Base-by-base conservation (phyloP, 2,797 vertebrate genomes). In the Amblyopsis hoosieri region DNA sequence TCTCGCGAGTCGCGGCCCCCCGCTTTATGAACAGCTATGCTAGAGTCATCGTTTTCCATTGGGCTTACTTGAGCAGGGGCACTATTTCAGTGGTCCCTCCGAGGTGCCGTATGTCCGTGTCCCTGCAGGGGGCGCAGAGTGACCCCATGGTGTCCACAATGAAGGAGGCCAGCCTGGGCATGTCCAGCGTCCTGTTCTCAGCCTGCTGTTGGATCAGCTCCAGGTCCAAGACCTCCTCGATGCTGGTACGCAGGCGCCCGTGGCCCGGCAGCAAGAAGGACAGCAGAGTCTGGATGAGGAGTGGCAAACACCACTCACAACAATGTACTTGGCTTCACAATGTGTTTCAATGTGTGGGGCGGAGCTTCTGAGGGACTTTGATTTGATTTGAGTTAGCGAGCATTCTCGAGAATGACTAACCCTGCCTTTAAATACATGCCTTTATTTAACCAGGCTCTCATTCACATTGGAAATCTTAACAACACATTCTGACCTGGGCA, bases 191-290 rank as follows among this genome's bases (percentile, higher is more conserved):
- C 15, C 93, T 85, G 0, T 98, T 98, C 79, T 97, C 95, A 15
- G 97, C 97, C 87, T 99, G 92, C 81, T 99, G 98, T 76, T 96
- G 96, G 83, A 99, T 97, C 52, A 99, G 91, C 0, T 94, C 91
- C 74, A 98, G 89, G 75, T 99, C 97, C 67, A 99, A 91, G 51
- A 93, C 93, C 84, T 97, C 97, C 0, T 94, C 94, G 54, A 99
- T 98, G 62, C 92, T 94, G 72, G 88, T 88, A 73, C 90, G 94
- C 79, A 97, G 83, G 29, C 95, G 94, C 0, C 90, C 92, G 57
- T 98, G 96, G 64, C 92, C 92, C 45, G 94, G 94, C 78, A 96
- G 88, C 89, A 99, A 81, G 86, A 98, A 96, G 46, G 95, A 96
- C 61, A 96, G 84, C 65, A 99, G 93, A 0, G 87, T 91, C 97